These are phyloP conservation scores for Chironomus tentans DNA, from an alignment of 2,888 invertebrate genomes.

Conservation along the genomic window DNA sequence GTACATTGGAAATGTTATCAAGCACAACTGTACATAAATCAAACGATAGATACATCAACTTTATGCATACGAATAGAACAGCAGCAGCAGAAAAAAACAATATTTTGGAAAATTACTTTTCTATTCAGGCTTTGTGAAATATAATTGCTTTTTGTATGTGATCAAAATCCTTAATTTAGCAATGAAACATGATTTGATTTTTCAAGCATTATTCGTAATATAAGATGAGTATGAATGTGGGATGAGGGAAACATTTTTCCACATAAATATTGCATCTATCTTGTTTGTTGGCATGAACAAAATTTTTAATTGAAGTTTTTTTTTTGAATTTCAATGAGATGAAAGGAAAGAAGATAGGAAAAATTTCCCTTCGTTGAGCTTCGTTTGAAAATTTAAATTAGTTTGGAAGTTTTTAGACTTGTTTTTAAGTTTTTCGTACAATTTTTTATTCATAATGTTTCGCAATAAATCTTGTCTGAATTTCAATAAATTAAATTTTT, in stretches of 20 bases:
- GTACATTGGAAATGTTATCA: too few species aligned
- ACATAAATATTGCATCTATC: background rate
- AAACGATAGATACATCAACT: background rate
- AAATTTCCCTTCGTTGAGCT: background rate
- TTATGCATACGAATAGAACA: background rate
- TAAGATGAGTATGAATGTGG: background rate
- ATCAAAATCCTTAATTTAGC: conserved; percentile 16
- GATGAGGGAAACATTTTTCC: background rate
- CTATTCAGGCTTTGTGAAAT: conserved; percentile 7
- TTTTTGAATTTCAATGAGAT: background rate
- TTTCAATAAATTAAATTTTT: too few species aligned
- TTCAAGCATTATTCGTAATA: background rate
- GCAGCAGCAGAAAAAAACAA: background rate
- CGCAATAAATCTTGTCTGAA: too few species aligned
- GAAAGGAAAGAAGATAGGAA: background rate
- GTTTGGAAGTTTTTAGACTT: too few species aligned
- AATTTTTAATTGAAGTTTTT: background rate
- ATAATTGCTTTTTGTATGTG: conserved; percentile 22
- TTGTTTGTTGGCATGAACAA: background rate
- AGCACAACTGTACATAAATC: background rate
- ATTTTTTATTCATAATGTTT: too few species aligned
- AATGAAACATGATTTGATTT: conserved; percentile 1
- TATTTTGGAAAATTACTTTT: conserved; percentile 5
- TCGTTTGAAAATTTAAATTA: too few species aligned
- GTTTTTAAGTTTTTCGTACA: too few species aligned